Conservation (phyloP, 2,888 invertebrate genomes). For the Pseudeuparius sepicola region DNA sequence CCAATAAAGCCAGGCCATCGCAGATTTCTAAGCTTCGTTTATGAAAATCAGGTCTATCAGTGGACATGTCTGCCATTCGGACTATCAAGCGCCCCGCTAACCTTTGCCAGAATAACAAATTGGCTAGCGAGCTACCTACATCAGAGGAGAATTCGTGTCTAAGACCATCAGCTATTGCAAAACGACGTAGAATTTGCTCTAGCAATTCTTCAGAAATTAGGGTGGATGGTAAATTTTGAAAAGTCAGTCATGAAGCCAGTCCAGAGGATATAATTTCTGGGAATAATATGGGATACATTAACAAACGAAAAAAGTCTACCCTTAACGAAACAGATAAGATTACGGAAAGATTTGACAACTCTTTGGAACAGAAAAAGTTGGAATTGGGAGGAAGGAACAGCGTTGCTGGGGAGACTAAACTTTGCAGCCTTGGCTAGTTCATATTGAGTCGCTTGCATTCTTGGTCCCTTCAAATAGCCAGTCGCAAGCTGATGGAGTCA, state of each 20-base stretch:
- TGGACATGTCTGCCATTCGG: slow-evolving; percentile 17
- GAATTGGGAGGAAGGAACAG: too few species aligned
- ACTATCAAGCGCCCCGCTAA: slow-evolving; percentile 17
- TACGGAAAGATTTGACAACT: too few species aligned
- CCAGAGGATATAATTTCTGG: slow-evolving; percentile 15
- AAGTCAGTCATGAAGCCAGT: slow-evolving; percentile 15
- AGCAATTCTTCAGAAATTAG: slow-evolving; percentile 13
- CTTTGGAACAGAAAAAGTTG: too few species aligned
- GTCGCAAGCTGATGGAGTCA: too few species aligned
- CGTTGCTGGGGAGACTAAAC: too few species aligned
- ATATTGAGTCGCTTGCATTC: too few species aligned
- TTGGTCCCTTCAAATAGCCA: too few species aligned
- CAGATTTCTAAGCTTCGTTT: slow-evolving; percentile 13
- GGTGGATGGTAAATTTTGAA: slow-evolving; percentile 17
- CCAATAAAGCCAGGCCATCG: slow-evolving; percentile 14
- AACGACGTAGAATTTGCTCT: too few species aligned
- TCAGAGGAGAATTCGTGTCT: slow-evolving; percentile 9
- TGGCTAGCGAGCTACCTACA: slow-evolving; percentile 15
- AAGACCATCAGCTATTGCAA: too few species aligned
- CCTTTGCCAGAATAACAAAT: slow-evolving; percentile 14
- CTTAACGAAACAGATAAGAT: too few species aligned
- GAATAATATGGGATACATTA: slow-evolving; percentile 18
- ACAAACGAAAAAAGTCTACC: slow-evolving; percentile 8
- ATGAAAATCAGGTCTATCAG: slow-evolving; percentile 12
- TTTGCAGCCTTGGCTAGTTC: too few species aligned